These are phyloP conservation scores for Benthosema pterotum DNA, from an alignment of 2,797 vertebrate genomes.

Conservation along the genomic window DNA sequence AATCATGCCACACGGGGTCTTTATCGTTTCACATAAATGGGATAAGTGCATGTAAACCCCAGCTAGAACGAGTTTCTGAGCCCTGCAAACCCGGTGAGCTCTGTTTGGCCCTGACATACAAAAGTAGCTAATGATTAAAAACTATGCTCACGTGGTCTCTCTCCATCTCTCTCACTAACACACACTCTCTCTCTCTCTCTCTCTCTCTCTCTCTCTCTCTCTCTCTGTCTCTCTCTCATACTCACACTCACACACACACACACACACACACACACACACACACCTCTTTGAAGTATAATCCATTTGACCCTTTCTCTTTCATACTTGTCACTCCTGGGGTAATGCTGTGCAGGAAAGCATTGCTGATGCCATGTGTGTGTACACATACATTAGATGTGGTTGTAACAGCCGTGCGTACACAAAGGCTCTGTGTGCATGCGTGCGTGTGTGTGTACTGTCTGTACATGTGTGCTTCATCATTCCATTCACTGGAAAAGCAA, in stretches of 20 bases:
- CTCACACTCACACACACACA: too few species aligned
- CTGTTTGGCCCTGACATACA: slow-evolving; percentile 1
- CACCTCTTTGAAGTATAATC: slow-evolving; percentile 29
- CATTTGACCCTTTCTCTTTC: slow-evolving; percentile 38
- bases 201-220: too few species aligned
- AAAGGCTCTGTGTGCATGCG: too few species aligned
- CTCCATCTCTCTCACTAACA: too few species aligned
- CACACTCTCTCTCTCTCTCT: neutral
- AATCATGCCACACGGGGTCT: slow-evolving; percentile 2
- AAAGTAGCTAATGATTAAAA: slow-evolving; percentile 38
- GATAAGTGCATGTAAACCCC: slow-evolving; percentile 1
- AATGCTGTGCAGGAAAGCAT: too few species aligned
- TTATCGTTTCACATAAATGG: slow-evolving; percentile 7
- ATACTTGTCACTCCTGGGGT: slow-evolving; percentile 31
- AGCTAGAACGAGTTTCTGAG: neutral
- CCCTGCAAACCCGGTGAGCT: neutral
- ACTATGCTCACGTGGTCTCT: slow-evolving; percentile 33
- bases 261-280: neutral
- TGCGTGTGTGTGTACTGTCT: too few species aligned
- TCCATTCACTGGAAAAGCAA: too few species aligned
- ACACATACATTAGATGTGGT: slow-evolving; percentile 9
- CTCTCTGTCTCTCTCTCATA: too few species aligned
- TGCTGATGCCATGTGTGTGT: too few species aligned
- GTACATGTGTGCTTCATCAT: too few species aligned
- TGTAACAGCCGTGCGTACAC: slow-evolving; percentile 7